These are phyloP conservation scores for Brachystomella parvula DNA, from an alignment of 1,140 invertebrate species.

Conservation along the genomic window DNA sequence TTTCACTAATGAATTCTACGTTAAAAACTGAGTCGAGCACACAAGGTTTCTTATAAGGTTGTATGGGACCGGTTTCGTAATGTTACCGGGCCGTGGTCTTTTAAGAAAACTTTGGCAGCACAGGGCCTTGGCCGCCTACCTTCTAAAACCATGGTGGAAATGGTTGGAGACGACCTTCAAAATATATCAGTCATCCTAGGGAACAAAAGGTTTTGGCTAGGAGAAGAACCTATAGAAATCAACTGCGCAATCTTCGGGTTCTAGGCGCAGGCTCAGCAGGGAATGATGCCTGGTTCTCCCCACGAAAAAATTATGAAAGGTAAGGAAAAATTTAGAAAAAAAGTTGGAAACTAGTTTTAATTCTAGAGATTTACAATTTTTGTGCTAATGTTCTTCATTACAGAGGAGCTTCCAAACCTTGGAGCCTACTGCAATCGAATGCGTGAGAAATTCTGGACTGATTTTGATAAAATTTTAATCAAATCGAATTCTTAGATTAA, in stretches of 20 bases:
- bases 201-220: slow-evolving; percentile 42
- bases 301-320: slow-evolving; percentile 40
- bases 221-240: slow-evolving; percentile 42
- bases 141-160: slow-evolving; percentile 1
- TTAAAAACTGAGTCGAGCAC: no score
- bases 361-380: not conserved
- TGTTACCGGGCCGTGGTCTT: not conserved
- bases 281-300: slow-evolving; percentile 41
- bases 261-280: slow-evolving; percentile 43
- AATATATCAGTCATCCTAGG: slow-evolving; percentile 28
- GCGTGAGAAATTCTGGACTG: not conserved
- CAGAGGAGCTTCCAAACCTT: slow-evolving; percentile 2
- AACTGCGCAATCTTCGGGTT: slow-evolving; percentile 47
- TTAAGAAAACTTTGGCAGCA: not conserved
- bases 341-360: not conserved
- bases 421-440: slow-evolving; percentile 2
- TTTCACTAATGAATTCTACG: no score
- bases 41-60: no score
- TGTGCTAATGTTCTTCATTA: not conserved
- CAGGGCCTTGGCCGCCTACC: slow-evolving; percentile 1
- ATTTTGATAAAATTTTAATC: not conserved
- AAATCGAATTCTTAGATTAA: not conserved
- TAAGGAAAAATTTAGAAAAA: slow-evolving; percentile 15
- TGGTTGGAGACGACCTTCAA: slow-evolving; percentile 6
- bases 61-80: no score